Evolutionary conservation across 1,140 invertebrate genomes (phyloP), one percentile per base, ranked within the genome.

Genomic region (Popillia japonica): DNA sequence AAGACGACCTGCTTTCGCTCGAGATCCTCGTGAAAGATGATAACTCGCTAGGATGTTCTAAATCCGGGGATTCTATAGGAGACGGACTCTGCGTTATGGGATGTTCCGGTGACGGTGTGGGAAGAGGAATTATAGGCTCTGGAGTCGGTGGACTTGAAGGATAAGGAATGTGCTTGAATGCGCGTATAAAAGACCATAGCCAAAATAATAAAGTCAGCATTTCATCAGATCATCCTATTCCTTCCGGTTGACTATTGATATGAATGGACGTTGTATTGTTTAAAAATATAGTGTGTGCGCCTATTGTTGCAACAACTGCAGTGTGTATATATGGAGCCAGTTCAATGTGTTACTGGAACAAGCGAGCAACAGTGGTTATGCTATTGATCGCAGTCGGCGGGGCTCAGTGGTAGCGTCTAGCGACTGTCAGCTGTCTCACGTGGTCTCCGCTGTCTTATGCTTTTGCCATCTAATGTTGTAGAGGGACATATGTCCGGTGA

Each of bases 191-290:
- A 77, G 87, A 86, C 87, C 87, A 88, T 84, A 88, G 79, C 81
- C 87, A 80, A 80, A 87, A 86, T 73, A 87, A 81, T 83, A 88
- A 77, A 78, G 87, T 86, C 82, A 88, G 84, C 87, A 88, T 88
- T 82, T 83, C 61, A 68, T 68, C 61, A 9, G 61, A 68, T 68
- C 61, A 68, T 68, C 61, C 61, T 68, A 68, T 68, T 7, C 61
- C 61, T 68, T 68, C 61, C 27, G 61, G 61, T 34, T 68, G 61
- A 68, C 22, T 68, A 68, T 27, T 68, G 61, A 27, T 27, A 22
- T 34, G 22, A 68, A 22, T 27, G 61, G 61, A 34, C 22, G 22
- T 23, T 68, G 61, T 23, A 27, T 10, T 27, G 22, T 27, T 68
- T 68, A 68, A 68, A 68, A 68, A 55, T 55, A 17, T 55, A 55